A percentile compares a stretch with the other conserved stretches of the same genome.
These are phyloP conservation scores for Aurelia coerulea DNA, from an alignment of 30 jellyfish, hydroid and myxozoan species.

Conservation along the genomic window DNA sequence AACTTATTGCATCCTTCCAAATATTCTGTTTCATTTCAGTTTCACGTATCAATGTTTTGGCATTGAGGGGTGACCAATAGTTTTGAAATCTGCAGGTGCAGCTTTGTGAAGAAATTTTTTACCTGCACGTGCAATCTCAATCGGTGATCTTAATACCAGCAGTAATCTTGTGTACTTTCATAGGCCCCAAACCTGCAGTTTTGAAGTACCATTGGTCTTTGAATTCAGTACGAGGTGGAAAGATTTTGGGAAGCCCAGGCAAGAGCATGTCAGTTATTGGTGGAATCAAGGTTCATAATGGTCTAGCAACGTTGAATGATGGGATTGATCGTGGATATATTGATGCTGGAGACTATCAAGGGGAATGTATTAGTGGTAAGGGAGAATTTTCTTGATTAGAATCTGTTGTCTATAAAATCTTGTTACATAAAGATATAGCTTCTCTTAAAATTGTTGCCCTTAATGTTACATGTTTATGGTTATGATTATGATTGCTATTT, in stretches of 20 bases:
- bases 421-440: no score
- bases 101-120: no score
- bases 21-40: no score
- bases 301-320: conserved; percentile 87
- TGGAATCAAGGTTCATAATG: conserved; percentile 81
- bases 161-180: background rate
- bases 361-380: conserved; percentile 97
- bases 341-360: conserved; percentile 98
- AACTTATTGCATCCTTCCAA: no score
- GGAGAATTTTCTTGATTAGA: background rate
- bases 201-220: conserved; percentile 86
- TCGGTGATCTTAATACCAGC: background rate
- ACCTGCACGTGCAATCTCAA: no score
- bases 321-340: conserved; percentile 82
- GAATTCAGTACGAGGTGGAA: conserved; percentile 63
- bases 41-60: no score
- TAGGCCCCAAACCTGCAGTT: conserved; percentile 41
- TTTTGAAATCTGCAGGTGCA: no score
- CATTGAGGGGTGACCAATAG: no score
- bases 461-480: no score
- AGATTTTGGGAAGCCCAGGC: conserved; percentile 85
- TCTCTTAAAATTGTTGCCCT: no score
- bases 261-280: conserved; percentile 81
- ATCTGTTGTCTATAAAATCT: no score
- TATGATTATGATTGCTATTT: no score